Conservation (phyloP, 2,797 vertebrate genomes). For the Oreortyx pictus region DNA sequence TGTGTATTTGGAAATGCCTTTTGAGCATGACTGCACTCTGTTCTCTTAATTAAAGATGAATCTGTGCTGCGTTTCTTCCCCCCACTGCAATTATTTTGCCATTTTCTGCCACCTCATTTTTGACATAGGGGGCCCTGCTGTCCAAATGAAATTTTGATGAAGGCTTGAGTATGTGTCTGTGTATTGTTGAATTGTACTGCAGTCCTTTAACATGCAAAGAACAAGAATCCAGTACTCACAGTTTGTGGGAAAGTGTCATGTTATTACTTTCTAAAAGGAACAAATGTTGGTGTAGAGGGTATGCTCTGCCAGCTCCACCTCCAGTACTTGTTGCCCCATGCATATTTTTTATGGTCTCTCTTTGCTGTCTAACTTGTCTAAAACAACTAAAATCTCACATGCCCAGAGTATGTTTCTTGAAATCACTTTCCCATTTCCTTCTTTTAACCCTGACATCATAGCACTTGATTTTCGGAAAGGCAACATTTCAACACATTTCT, state of each 20-base stretch:
- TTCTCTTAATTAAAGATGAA: constrained; percentile 52
- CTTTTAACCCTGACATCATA: background rate
- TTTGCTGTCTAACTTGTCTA: background rate
- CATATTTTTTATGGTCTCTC: background rate
- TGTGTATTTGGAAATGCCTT: constrained; percentile 26
- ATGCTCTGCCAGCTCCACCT: background rate
- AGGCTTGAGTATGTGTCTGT: background rate
- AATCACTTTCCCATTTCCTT: background rate
- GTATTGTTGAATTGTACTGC: background rate
- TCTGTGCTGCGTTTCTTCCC: background rate
- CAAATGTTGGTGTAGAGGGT: background rate
- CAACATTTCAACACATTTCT: background rate
- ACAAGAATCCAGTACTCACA: background rate
- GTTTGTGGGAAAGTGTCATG: constrained; percentile 15
- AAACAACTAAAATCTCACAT: background rate
- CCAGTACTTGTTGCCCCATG: background rate
- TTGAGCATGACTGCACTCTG: background rate
- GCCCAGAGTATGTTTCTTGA: background rate
- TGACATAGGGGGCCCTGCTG: constrained; percentile 43
- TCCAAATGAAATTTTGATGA: constrained; percentile 73
- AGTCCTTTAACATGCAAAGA: constrained; percentile 39
- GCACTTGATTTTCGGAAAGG: background rate
- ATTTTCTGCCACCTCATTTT: constrained; percentile 52
- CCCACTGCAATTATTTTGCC: constrained; percentile 33
- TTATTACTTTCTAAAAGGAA: constrained; percentile 35